Base-by-base conservation (phyloP, 2,113 vertebrate genomes). In the Actenoides lindsayi region DNA sequence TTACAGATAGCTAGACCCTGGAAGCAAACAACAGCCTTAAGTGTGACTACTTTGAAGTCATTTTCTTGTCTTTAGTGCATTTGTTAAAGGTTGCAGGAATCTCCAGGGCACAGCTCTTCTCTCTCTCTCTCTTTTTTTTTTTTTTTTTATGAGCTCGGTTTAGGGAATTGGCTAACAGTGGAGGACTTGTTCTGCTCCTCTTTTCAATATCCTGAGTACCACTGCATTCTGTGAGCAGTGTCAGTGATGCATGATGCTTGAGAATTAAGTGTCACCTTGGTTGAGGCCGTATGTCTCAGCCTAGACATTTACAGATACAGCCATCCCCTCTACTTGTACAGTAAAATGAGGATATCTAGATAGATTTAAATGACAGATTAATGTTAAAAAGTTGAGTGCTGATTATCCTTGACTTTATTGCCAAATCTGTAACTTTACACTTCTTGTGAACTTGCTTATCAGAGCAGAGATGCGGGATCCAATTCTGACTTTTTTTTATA, bases 61-160 rank as follows among this genome's bases (percentile, higher is more conserved):
- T 77, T 97, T 81, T 89, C n/a, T 95, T 85, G 9, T 56, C 85
- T 96, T 92, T 87, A 41, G 60, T 91, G 19, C 70, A 16, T 94
- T 97, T 91, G 71, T 93, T 95, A 92, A 94, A 96, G 84, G 23
- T 88, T 97, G 76, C 60, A 6, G 41, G 39, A 83, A 79, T 95
- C 92, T 96, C 75, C 42, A 71, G 71, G 82, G 60, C 69, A 83
- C 30, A 87, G 33, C 8, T 60, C n/a, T 89, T 70, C 14, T 41
- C 3, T n/a, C 31, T 13, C 20, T 50, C 23, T 50, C 23, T 24
- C 24, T 50, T 50, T 13, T 51, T 25, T 51, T 28, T 44, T 46
- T 48, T 21, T 67, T 39, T 54, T 54, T 81, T 70, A 82, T 91
- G 16, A 97, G 54, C 19, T 92, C 39, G 78, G 50, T 88, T 84